Base-by-base conservation (phyloP, 30 jellyfish, hydroid and myxozoan genomes). In the Hydra vulgaris region DNA sequence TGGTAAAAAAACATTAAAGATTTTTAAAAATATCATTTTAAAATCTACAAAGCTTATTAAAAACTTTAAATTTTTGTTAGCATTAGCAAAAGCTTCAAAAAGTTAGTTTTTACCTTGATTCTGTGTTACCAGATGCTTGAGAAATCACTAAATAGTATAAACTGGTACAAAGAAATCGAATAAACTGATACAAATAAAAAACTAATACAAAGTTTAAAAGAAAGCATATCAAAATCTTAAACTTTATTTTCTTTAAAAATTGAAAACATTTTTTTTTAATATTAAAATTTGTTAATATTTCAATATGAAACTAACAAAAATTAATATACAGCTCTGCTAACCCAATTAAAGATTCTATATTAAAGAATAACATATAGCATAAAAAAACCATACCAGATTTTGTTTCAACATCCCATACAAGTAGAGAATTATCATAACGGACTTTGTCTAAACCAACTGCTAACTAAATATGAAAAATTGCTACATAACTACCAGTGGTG, bases 371-470 rank as follows among this genome's bases (percentile, higher is more conserved):
- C n/a, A 17, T 56, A 15, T 17, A n/a, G n/a, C n/a, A 56, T 15
- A 15, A n/a, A 56, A 56, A 15, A 56, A 56, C 17, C 86, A 15
- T 54, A 79, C 86, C 25, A 19, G 84, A 68, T 27, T 56, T 84
- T 0, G 96, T 81, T 69, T 84, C 99, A 17, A 93, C 96, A 74
- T 93, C 99, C 99, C 99, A 93, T n/a, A 93, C 92, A 21, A 87
- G 83, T 24, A 93, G 84, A 4, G 99, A 93, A 72, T 71, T 83
- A 71, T 93, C 99, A 73, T 87, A 79, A 20, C 99, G 72, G 53
- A 86, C 95, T 85, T 87, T 93, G 70, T 93, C 96, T 68, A 93
- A 84, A 7, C 94, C 99, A 53, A 87, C 95, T 24, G 99, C 99
- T 18, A 93, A 89, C 99, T 93, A 89, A 8, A 77, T n/a, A n/a